phyloP scores from a whole-genome alignment of 64 coral and sea anemone genomes.

The Montipora foliosa region DNA sequence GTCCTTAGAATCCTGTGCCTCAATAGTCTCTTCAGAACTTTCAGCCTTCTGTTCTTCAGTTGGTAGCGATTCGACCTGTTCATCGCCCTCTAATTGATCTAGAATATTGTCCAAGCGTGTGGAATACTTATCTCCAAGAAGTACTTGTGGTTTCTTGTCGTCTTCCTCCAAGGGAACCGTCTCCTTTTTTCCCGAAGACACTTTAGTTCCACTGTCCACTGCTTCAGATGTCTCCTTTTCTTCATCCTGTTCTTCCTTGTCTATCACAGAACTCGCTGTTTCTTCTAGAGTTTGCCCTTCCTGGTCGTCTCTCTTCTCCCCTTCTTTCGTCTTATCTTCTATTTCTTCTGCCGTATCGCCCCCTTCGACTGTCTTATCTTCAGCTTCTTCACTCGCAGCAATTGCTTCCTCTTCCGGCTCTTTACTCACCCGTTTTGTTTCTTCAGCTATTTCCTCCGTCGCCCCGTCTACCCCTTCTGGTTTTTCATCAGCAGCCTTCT shows the following conservation, averaged over 20 bases:
- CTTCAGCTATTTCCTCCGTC: neutral
- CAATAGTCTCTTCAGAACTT: constrained; percentile 17
- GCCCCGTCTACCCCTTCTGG: neutral
- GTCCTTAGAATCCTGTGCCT: constrained; percentile 19
- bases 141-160: neutral
- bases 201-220: neutral
- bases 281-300: neutral
- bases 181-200: neutral
- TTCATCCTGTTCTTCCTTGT: neutral
- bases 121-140: constrained; percentile 62
- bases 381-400: neutral
- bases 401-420: neutral
- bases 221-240: neutral
- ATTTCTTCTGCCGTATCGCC: constrained; percentile 7
- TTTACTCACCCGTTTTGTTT: neutral
- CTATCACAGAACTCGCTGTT: neutral
- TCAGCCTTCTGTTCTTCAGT: neutral
- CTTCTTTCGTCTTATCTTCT: neutral
- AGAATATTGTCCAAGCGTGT: constrained; percentile 74
- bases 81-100: constrained; percentile 68
- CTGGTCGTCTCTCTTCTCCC: neutral
- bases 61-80: neutral
- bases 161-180: neutral
- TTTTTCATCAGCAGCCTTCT: neutral
- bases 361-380: constrained; percentile 25